A percentile compares a stretch with the other conserved stretches of the same genome.
phyloP scores from a whole-genome alignment of 2,888 invertebrate species.

The Flabesymbios commensalis region DNA sequence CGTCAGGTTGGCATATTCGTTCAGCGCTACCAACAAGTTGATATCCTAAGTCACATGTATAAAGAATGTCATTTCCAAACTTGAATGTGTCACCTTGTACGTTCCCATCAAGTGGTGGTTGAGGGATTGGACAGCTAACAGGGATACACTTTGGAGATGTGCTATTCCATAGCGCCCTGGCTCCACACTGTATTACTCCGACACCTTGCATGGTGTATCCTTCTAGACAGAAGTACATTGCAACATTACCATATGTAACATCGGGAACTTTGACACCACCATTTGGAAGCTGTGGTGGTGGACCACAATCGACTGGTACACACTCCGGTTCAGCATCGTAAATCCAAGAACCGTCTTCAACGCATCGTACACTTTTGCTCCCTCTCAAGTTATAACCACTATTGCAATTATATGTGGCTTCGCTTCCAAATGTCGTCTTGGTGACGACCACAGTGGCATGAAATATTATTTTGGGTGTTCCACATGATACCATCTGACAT shows the following conservation, averaged over 20 bases:
- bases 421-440: conserved; percentile 18
- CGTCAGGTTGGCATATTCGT: conserved; percentile 37
- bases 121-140: conserved; percentile 37
- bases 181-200: conserved; percentile 14
- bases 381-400: conserved; percentile 44
- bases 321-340: conserved; percentile 26
- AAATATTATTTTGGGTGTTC: conserved; percentile 22
- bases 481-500: conserved; percentile 24
- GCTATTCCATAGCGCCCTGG: conserved; percentile 24
- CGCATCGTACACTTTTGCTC: conserved; percentile 28
- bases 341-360: conserved; percentile 28
- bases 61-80: conserved; percentile 42
- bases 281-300: conserved; percentile 40
- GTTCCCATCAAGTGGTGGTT: conserved; percentile 11
- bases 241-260: conserved; percentile 15
- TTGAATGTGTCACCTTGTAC: conserved; percentile 19
- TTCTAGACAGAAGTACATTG: conserved; percentile 21
- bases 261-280: conserved; percentile 16
- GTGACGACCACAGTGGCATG: conserved; percentile 26
- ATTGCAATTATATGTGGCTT: conserved; percentile 33
- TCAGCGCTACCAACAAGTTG: conserved; percentile 28
- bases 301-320: conserved; percentile 40
- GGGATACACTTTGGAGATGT: conserved; percentile 44
- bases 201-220: conserved; percentile 22
- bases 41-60: conserved; percentile 41